phyloP scores from a whole-genome alignment of 1,140 invertebrate species.

The Neodiprion virginianus region DNA sequence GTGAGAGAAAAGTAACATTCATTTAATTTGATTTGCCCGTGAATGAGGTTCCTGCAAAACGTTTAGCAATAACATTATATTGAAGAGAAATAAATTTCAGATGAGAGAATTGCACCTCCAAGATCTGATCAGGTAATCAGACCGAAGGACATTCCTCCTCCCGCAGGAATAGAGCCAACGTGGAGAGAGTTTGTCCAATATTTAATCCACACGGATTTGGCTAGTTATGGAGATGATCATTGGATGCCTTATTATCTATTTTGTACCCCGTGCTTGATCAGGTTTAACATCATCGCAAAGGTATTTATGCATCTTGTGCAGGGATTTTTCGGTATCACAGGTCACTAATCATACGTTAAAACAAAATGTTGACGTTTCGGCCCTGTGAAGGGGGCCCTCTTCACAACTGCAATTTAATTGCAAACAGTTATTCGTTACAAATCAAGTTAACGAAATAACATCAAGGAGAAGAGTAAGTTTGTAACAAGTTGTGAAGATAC shows the following conservation, averaged over 20 bases:
- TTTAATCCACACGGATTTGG: slow-evolving; percentile 49
- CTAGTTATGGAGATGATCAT: slow-evolving; percentile 59
- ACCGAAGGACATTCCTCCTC: slow-evolving; percentile 26
- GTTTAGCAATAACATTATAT: not conserved
- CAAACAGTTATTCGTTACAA: no score
- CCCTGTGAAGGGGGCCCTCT: no score
- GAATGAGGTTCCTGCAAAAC: not conserved
- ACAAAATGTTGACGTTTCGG: no score
- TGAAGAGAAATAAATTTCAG: slow-evolving; percentile 24
- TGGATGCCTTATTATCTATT: slow-evolving; percentile 60
- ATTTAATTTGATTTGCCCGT: no score
- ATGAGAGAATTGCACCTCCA: slow-evolving; percentile 31
- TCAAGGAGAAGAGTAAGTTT: no score
- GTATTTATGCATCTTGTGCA: slow-evolving; percentile 56
- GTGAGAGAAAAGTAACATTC: no score
- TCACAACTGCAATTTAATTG: no score
- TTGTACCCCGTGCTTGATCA: slow-evolving; percentile 56
- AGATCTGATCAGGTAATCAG: slow-evolving; percentile 35
- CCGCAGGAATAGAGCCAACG: slow-evolving; percentile 61
- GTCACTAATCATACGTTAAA: slow-evolving; percentile 47
- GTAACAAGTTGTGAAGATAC: no score
- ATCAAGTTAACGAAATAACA: no score
- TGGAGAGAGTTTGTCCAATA: slow-evolving; percentile 68
- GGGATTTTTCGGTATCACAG: slow-evolving; percentile 64
- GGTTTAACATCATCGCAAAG: slow-evolving; percentile 66